These are phyloP conservation scores for Cyprinus carpio DNA, from an alignment of 2,113 vertebrate species.

Conservation along the genomic window DNA sequence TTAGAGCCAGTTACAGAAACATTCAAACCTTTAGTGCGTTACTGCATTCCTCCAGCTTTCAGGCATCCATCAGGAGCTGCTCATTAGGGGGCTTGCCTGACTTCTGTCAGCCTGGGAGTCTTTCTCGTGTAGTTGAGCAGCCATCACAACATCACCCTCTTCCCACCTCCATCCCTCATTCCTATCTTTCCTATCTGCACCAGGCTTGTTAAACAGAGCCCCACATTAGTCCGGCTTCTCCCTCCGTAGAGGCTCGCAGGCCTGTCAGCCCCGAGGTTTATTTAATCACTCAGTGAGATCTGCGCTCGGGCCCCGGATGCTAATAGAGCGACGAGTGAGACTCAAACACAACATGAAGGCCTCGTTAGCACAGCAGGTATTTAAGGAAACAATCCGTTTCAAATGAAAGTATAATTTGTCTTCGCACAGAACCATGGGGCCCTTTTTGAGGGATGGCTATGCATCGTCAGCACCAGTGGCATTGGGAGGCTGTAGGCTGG, in stretches of 20 bases:
- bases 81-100: slow-evolving; percentile 52
- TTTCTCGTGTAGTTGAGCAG: slow-evolving; percentile 43
- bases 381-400: slow-evolving; percentile 80
- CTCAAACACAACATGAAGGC: slow-evolving; percentile 55
- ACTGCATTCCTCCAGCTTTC: slow-evolving; percentile 38
- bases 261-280: slow-evolving; percentile 78
- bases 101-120: slow-evolving; percentile 51
- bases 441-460: slow-evolving; percentile 54
- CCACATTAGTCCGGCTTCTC: slow-evolving; percentile 70
- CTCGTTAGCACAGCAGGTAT: slow-evolving; percentile 80
- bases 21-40: slow-evolving; percentile 24
- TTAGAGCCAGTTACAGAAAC: slow-evolving; percentile 9
- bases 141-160: slow-evolving; percentile 30
- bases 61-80: slow-evolving; percentile 28
- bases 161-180: slow-evolving; percentile 25
- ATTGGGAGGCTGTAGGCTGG: slow-evolving; percentile 46
- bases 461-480: slow-evolving; percentile 48
- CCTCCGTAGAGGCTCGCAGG: slow-evolving; percentile 65
- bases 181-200: slow-evolving; percentile 19
- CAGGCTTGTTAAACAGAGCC: slow-evolving; percentile 74
- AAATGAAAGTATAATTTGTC: slow-evolving; percentile 79
- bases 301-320: slow-evolving; percentile 69
- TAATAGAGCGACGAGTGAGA: slow-evolving; percentile 74
- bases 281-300: slow-evolving; percentile 81
- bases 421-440: slow-evolving; percentile 53